Conservation (phyloP, 2,888 invertebrate genomes). For the Aporophyla nigra region DNA sequence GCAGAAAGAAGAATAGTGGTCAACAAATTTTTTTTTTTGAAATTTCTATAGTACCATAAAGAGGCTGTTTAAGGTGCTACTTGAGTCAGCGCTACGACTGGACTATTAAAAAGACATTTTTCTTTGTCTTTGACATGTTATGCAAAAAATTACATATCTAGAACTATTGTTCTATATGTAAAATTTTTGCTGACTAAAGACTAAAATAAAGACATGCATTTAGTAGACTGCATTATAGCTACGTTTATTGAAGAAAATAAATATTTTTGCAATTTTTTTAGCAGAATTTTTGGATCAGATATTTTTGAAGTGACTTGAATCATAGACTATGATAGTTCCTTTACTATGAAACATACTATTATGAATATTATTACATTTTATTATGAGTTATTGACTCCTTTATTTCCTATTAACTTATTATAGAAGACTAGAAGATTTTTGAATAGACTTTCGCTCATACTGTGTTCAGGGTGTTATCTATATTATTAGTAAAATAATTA, state of each 20-base stretch:
- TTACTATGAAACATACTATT: constrained; percentile 6
- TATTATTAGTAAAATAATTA: background rate
- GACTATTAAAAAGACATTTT: constrained; percentile 32
- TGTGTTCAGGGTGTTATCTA: constrained; percentile 48
- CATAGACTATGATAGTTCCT: constrained; percentile 13
- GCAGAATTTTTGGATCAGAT: constrained; percentile 13
- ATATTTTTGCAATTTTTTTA: constrained; percentile 26
- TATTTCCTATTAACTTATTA: constrained; percentile 22
- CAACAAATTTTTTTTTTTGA: constrained; percentile 16
- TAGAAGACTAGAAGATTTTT: background rate
- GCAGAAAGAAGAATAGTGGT: constrained; percentile 80
- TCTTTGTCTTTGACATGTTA: constrained; percentile 23
- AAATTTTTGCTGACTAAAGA: background rate
- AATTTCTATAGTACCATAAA: constrained; percentile 42
- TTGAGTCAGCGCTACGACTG: constrained; percentile 52
- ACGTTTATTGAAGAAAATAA: constrained; percentile 20
- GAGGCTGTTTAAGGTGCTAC: constrained; percentile 71
- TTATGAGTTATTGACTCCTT: constrained; percentile 16
- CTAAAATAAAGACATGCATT: constrained; percentile 26
- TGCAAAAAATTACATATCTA: constrained; percentile 2
- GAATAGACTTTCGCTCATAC: constrained; percentile 21
- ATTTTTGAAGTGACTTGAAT: background rate
- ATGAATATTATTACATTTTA: background rate
- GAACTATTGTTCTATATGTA: background rate
- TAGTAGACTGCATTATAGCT: constrained; percentile 21